Conservation (phyloP, 2,113 vertebrate species). For the Formicarius rufipectus region DNA sequence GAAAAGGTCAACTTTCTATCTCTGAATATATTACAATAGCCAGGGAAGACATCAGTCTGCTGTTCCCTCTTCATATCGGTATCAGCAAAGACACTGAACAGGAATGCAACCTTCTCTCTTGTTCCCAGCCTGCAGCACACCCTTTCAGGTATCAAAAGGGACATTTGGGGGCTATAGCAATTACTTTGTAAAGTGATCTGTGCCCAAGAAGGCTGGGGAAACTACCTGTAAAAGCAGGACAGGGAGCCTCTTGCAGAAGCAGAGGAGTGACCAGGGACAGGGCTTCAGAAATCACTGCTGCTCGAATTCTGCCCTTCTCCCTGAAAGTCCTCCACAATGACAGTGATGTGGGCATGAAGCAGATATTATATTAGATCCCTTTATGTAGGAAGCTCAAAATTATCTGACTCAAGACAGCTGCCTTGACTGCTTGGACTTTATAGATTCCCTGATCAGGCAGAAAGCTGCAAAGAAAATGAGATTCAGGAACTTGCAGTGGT, state of each 20-base stretch:
- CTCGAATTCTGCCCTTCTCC: background rate
- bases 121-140: background rate
- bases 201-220: background rate
- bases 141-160: background rate
- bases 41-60: background rate
- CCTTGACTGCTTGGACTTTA: slow-evolving; percentile 5
- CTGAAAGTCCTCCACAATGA: background rate
- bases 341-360: background rate
- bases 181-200: background rate
- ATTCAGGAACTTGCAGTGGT: background rate
- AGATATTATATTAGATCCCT: background rate
- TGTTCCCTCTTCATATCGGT: accelerated
- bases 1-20: background rate
- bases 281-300: background rate
- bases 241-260: background rate
- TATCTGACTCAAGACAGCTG: slow-evolving; percentile 30
- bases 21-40: background rate
- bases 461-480: slow-evolving; percentile 8
- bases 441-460: slow-evolving; percentile 24
- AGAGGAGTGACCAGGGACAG: background rate
- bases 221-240: background rate
- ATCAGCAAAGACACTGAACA: background rate
- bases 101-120: background rate
- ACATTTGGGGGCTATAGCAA: background rate
- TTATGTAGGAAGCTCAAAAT: slow-evolving; percentile 31